These are phyloP conservation scores for Hyla sarda DNA, from an alignment of 2,113 vertebrate species.

Conservation along the genomic window DNA sequence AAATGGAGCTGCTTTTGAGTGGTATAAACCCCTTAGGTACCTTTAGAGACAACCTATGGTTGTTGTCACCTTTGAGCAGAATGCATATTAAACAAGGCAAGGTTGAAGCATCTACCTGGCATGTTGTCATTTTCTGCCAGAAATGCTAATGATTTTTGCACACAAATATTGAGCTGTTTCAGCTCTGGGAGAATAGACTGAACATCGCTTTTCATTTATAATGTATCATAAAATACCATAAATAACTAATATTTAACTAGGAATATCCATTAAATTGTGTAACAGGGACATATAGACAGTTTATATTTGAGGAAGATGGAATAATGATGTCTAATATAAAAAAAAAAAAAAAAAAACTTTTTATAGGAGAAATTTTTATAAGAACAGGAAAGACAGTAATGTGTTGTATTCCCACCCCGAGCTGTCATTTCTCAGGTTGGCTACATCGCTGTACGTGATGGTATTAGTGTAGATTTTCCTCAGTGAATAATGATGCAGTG, in stretches of 20 bases:
- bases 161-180: neutral
- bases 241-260: neutral
- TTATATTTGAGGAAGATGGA: neutral
- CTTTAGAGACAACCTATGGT: neutral
- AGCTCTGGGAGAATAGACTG: neutral
- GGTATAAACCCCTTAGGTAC: neutral
- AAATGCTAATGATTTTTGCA: neutral
- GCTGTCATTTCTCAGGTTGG: conserved; percentile 30
- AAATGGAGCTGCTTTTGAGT: neutral
- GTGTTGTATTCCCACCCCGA: conserved; percentile 23
- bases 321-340: neutral
- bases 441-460: conserved; percentile 10
- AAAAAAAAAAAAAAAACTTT: neutral
- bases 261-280: neutral
- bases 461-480: conserved; percentile 33
- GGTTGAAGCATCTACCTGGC: neutral
- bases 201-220: neutral
- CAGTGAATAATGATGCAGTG: conserved; percentile 35
- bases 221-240: neutral
- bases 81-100: neutral
- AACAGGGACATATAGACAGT: neutral
- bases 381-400: neutral
- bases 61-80: neutral
- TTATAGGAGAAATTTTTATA: neutral
- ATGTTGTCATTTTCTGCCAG: neutral